Evolutionary conservation across 2,797 vertebrate genomes (phyloP).

Genomic region (Iguana delicatissima): DNA sequence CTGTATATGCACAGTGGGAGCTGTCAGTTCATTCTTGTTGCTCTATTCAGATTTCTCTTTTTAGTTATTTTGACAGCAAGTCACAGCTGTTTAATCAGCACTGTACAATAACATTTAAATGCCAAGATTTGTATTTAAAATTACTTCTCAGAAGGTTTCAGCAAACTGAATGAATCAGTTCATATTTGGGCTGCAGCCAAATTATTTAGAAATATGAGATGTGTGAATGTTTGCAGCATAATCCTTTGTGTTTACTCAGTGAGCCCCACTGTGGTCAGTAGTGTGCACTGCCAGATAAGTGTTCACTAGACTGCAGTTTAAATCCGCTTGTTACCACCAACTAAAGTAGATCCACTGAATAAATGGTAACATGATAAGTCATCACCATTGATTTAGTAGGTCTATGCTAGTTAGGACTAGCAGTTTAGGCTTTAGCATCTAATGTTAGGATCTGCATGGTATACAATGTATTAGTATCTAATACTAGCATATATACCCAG

Average conservation of each 20-base stretch:
- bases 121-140: background rate
- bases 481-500: background rate
- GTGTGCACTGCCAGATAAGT: background rate
- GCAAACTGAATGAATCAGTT: constrained; percentile 20
- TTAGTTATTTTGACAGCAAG: constrained; percentile 17
- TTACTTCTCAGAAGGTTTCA: constrained; percentile 24
- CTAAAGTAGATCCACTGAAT: too few species aligned
- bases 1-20: constrained; percentile 9
- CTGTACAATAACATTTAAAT: constrained; percentile 21
- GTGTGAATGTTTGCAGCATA: background rate
- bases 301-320: background rate
- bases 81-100: constrained; percentile 24
- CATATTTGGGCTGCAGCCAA: rapidly evolving
- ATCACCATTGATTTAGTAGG: too few species aligned
- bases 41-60: constrained; percentile 36
- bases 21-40: constrained; percentile 37
- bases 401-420: too few species aligned
- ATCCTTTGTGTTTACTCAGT: background rate
- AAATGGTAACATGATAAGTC: too few species aligned
- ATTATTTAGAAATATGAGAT: constrained; percentile 22
- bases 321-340: too few species aligned
- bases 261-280: background rate
- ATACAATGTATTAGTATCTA: background rate
- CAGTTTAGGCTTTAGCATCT: too few species aligned
- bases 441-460: too few species aligned